Percentiles rank a stretch among this genome's conserved stretches.
Evolutionary conservation across 2,113 vertebrate genomes (phyloP).

Genomic region (Mesocricetus auratus): DNA sequence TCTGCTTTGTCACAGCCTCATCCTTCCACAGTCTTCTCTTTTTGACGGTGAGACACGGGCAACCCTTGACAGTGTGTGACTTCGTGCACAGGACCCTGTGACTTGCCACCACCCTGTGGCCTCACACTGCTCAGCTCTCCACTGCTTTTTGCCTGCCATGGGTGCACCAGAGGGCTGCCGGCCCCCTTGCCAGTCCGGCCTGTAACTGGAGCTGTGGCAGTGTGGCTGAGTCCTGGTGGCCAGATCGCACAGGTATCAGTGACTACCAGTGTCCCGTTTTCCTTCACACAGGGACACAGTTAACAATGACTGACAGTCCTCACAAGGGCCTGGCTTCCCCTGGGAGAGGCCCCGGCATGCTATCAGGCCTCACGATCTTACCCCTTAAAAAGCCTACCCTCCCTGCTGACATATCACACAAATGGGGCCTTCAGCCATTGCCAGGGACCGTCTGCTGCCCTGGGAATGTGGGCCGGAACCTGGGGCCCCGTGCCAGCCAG

Average conservation of each 20-base stretch:
- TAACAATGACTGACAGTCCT: constrained; percentile 94
- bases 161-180: neutral
- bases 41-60: fast-evolving
- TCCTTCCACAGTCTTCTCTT: neutral
- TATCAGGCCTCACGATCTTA: constrained; percentile 94
- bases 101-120: neutral
- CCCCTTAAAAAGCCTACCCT: constrained; percentile 91
- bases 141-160: fast-evolving
- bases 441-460: constrained; percentile 93
- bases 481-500: constrained; percentile 89
- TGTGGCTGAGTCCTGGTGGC: constrained; percentile 85
- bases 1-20: fast-evolving
- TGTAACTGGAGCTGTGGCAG: constrained; percentile 90
- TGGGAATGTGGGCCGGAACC: constrained; percentile 89
- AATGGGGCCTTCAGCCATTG: constrained; percentile 95
- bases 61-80: neutral
- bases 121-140: fast-evolving
- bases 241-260: constrained; percentile 97
- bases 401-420: constrained; percentile 93
- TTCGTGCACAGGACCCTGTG: neutral
- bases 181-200: constrained; percentile 14
- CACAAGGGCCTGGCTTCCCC: constrained; percentile 90
- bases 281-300: constrained; percentile 88
- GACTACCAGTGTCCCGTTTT: constrained; percentile 91
- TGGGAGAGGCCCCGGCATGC: constrained; percentile 89